phyloP scores from a whole-genome alignment of 2,797 vertebrate species.

The Malurus leucopterus region DNA sequence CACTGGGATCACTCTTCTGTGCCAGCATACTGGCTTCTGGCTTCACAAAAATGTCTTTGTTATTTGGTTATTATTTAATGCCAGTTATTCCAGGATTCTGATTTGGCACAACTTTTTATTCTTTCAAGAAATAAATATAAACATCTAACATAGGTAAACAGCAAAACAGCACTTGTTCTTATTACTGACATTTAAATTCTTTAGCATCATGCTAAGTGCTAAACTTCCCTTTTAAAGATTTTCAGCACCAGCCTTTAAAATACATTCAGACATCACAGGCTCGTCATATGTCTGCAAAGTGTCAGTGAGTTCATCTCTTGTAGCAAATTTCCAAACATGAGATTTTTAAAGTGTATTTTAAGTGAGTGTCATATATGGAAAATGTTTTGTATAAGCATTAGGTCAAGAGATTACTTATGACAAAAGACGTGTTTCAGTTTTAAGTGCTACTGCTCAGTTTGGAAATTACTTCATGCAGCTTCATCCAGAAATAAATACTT shows the following conservation, averaged over 20 bases:
- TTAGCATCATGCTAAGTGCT: neutral
- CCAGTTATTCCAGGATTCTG: neutral
- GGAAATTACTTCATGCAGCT: conserved; percentile 36
- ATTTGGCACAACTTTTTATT: neutral
- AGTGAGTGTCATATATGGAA: neutral
- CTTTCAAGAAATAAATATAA: neutral
- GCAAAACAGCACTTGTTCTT: neutral
- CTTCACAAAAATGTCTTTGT: neutral
- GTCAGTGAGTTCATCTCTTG: neutral
- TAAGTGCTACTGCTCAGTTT: neutral
- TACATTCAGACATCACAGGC: neutral
- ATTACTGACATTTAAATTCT: neutral
- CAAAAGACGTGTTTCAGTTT: conserved; percentile 48
- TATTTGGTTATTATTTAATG: neutral
- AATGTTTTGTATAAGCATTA: conserved; percentile 38
- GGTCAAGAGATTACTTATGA: conserved; percentile 11
- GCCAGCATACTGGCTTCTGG: neutral
- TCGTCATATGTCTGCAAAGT: neutral
- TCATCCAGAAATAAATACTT: conserved; percentile 4
- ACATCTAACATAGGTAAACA: neutral
- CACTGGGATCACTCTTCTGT: neutral
- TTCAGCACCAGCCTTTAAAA: neutral
- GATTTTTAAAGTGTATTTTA: neutral
- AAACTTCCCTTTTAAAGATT: neutral
- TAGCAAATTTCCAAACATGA: neutral